Evolutionary conservation across 2,797 vertebrate genomes (phyloP), one percentile per base, ranked within the genome.

Genomic region (Muraenolepis orangiensis): DNA sequence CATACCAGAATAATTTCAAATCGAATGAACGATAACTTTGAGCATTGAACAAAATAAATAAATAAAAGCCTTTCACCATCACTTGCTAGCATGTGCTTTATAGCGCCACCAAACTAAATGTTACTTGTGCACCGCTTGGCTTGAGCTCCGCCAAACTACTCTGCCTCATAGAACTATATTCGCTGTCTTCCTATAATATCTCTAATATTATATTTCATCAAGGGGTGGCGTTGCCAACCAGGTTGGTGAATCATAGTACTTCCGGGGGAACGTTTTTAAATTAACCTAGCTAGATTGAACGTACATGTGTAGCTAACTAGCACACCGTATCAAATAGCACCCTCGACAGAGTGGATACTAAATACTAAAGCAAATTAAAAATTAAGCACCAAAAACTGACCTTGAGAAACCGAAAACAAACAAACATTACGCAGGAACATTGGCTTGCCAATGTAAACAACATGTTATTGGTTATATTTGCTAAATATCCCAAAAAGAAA

Each of bases 381-480:
- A 91, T n/a, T n/a, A n/a, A 91, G 89, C 91, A 93, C 88, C 77
- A 91, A 90, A 51, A 91, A 90, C 82, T 51, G 82, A 88, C 88
- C 72, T 87, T 82, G 88, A 46, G 87, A 89, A 91, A 88, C 76
- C 28, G 61, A 75, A 69, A 68, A 69, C 32, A 84, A 90, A 91
- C 85, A 84, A 23, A 89, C 84, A 82, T 86, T 69, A 71, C 91
- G 92, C 88, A 88, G 85, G 84, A 89, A 92, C 89, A 88, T 90
- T 89, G 91, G 92, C 91, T 92, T 72, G 88, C 87, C 89, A 91
- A 92, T 77, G 78, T 84, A 83, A 83, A 93, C 87, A 90, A 91
- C 84, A 91, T 90, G 88, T 86, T 87, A 88, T 89, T 82, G 89
- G 90, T 92, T 92, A 94, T 91, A 93, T 83, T 86, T 87, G 86